Base-by-base conservation (phyloP, 2,113 vertebrate genomes). In the Gila orcuttii region DNA sequence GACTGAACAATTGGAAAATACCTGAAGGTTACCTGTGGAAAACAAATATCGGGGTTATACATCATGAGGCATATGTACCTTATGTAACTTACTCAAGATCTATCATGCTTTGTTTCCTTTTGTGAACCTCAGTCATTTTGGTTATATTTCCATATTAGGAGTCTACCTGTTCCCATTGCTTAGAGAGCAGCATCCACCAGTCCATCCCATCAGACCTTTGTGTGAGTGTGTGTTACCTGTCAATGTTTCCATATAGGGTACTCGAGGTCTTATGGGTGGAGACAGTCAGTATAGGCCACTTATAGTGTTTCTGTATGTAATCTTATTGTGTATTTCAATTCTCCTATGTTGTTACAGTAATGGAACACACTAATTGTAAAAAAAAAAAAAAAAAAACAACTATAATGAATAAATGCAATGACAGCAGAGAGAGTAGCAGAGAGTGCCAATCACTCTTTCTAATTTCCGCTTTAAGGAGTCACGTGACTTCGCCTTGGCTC, bases 391-490 rank as follows among this genome's bases (percentile, higher is more conserved):
- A 36, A 36, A 36, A 33, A 33, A 33, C n/a, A n/a, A 28, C 23
- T 4, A 25, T n/a, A 25, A 6, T 9, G 57, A 64, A 50, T 7
- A 42, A 79, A 71, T 69, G 7, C 52, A 79, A 45, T 13, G n/a
- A 23, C n/a, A n/a, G 17, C 23, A 23, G 50, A 23, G 17, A 80
- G 52, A 81, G 2, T 75, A 28, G 9, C 25, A 68, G 6, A 81
- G n/a, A 69, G 7, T 81, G n/a, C 50, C 75, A 50, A 42, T 78
- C 55, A 62, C 60, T 36, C 84, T 33, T 17, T 28, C 59, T 84
- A 11, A 86, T 86, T 86, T 87, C 85, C 85, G 73, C 55, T 84
- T 64, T 74, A 6, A 73, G 3, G 12, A 17, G 60, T 82, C 88
- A 89, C 33, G 47, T 85, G 88, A 87, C 64, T 6, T 33, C 5